These are phyloP conservation scores for Nibea coibor DNA, from an alignment of 2,113 vertebrate species.

Conservation along the genomic window DNA sequence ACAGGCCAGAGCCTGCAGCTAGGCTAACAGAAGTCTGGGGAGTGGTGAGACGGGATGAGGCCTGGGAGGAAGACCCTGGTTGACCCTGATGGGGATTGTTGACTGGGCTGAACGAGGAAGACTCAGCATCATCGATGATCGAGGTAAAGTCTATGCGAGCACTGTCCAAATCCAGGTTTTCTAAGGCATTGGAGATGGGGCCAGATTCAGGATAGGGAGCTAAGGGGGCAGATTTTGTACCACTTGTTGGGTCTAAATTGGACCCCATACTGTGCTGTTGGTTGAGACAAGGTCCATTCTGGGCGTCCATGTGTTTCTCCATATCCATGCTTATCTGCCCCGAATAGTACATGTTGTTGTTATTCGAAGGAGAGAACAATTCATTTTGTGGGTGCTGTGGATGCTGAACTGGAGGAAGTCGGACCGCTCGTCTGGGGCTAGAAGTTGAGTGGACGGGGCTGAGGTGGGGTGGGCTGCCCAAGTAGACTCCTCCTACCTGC, in stretches of 20 bases:
- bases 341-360: constrained; percentile 80
- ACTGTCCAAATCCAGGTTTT: constrained; percentile 95
- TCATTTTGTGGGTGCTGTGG: constrained; percentile 77
- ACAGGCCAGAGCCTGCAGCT: constrained; percentile 80
- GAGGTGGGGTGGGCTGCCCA: constrained; percentile 80
- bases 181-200: constrained; percentile 90
- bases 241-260: constrained; percentile 67
- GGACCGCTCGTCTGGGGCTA: constrained; percentile 73
- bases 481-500: constrained; percentile 79
- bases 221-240: constrained; percentile 81
- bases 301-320: constrained; percentile 77
- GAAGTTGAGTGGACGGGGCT: constrained; percentile 80
- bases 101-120: constrained; percentile 81
- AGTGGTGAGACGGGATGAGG: constrained; percentile 84
- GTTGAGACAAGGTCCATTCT: constrained; percentile 82
- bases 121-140: constrained; percentile 93
- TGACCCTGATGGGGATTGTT: constrained; percentile 76
- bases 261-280: constrained; percentile 76
- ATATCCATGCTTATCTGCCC: constrained; percentile 84
- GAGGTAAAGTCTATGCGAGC: constrained; percentile 97
- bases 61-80: constrained; percentile 79
- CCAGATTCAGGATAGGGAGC: constrained; percentile 85
- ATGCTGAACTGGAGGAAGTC: constrained; percentile 82
- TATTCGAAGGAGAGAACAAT: constrained; percentile 77
- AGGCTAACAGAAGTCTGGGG: constrained; percentile 81